A percentile compares a stretch with the other conserved stretches of the same genome.
These are phyloP conservation scores for Cryptops parisi DNA, from an alignment of 2,888 invertebrate species.

Conservation along the genomic window DNA sequence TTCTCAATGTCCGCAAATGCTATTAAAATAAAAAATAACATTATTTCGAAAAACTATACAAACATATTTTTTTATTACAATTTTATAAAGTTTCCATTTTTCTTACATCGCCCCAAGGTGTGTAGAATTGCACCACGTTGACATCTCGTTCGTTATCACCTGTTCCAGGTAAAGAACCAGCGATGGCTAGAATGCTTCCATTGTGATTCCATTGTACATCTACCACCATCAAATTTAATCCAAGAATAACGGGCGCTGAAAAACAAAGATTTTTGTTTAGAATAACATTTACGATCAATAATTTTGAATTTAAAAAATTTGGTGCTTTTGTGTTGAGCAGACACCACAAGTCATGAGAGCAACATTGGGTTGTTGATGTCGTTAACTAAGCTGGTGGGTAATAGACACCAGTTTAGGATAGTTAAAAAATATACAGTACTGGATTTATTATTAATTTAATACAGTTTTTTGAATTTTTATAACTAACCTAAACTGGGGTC, in stretches of 20 bases:
- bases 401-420: too few species aligned
- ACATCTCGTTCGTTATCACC: constrained; percentile 43
- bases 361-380: too few species aligned
- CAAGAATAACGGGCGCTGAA: constrained; percentile 62
- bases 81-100: not conserved
- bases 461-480: not conserved
- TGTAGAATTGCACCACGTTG: constrained; percentile 83
- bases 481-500: not conserved
- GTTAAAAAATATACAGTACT: not conserved
- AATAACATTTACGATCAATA: too few species aligned
- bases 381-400: too few species aligned
- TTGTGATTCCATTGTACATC: constrained; percentile 87
- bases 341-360: too few species aligned
- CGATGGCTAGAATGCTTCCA: constrained; percentile 74
- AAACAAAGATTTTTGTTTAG: too few species aligned
- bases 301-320: too few species aligned
- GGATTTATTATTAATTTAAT: not conserved
- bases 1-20: constrained; percentile 68
- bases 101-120: constrained; percentile 66
- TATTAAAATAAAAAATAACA: constrained; percentile 32
- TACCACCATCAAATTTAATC: constrained; percentile 64
- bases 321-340: too few species aligned
- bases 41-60: not conserved
- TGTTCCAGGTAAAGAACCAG: constrained; percentile 47
- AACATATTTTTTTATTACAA: not conserved